A percentile compares a stretch with the other conserved stretches of the same genome.
phyloP scores from a whole-genome alignment of 2,113 vertebrate genomes.

The Ciconia maguari region DNA sequence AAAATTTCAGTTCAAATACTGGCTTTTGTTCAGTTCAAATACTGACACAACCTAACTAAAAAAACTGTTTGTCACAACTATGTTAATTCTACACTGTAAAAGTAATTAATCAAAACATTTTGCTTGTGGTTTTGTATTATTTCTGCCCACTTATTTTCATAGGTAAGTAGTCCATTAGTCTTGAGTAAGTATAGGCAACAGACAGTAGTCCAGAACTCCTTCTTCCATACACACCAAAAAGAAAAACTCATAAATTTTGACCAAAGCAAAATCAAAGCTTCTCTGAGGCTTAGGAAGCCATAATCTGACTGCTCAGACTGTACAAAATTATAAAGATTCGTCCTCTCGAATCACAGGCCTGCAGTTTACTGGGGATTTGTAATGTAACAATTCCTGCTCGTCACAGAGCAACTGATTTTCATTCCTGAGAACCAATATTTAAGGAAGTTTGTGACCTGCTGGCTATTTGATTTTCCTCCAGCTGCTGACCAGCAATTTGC shows the following conservation, averaged over 20 bases:
- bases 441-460: background rate
- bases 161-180: background rate
- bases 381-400: background rate
- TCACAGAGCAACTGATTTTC: background rate
- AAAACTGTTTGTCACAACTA: background rate
- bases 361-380: background rate
- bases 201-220: background rate
- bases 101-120: background rate
- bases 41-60: background rate
- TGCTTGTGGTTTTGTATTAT: background rate
- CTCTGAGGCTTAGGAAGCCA: background rate
- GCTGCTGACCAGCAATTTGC: background rate
- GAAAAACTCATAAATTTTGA: background rate
- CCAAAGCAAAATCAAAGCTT: background rate
- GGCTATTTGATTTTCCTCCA: background rate
- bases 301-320: background rate
- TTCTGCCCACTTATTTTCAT: background rate
- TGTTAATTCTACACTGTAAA: background rate
- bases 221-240: background rate
- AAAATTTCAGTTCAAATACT: background rate
- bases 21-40: background rate
- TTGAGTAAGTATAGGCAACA: background rate
- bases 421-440: background rate
- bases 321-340: background rate
- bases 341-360: background rate